These are phyloP conservation scores for Agriopis aurantiaria DNA, from an alignment of 2,888 invertebrate genomes.

Conservation along the genomic window DNA sequence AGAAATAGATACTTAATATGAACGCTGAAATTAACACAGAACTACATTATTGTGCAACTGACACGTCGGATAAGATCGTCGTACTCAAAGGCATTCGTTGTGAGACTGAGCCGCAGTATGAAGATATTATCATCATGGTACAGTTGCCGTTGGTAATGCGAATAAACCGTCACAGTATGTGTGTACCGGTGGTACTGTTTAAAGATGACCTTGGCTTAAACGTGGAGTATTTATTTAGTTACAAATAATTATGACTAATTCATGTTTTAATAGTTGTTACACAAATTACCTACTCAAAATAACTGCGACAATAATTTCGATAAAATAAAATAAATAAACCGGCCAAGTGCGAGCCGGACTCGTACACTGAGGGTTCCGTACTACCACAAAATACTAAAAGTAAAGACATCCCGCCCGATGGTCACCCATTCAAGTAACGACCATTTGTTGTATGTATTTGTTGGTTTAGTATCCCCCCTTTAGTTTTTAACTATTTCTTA, in stretches of 20 bases:
- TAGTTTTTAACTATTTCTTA: too few relatives aligned
- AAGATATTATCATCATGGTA: constrained; percentile 64
- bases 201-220: constrained; percentile 54
- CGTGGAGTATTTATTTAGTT: constrained; percentile 47
- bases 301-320: neutral
- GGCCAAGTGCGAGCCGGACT: too few relatives aligned
- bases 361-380: too few relatives aligned
- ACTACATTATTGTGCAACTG: constrained; percentile 26
- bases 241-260: constrained; percentile 27
- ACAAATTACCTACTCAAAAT: neutral
- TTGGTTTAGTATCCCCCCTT: too few relatives aligned
- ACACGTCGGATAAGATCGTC: constrained; percentile 61
- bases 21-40: constrained; percentile 39
- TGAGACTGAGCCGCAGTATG: constrained; percentile 31
- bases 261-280: constrained; percentile 18
- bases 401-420: too few relatives aligned
- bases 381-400: too few relatives aligned
- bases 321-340: neutral
- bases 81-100: constrained; percentile 64
- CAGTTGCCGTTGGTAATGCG: constrained; percentile 54
- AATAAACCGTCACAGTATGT: constrained; percentile 57
- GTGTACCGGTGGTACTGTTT: constrained; percentile 32
- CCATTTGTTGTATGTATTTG: too few relatives aligned
- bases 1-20: neutral
- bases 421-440: too few relatives aligned